Evolutionary conservation across 2,797 vertebrate genomes (phyloP).

Genomic region (Petrocephalus schoutedeni): DNA sequence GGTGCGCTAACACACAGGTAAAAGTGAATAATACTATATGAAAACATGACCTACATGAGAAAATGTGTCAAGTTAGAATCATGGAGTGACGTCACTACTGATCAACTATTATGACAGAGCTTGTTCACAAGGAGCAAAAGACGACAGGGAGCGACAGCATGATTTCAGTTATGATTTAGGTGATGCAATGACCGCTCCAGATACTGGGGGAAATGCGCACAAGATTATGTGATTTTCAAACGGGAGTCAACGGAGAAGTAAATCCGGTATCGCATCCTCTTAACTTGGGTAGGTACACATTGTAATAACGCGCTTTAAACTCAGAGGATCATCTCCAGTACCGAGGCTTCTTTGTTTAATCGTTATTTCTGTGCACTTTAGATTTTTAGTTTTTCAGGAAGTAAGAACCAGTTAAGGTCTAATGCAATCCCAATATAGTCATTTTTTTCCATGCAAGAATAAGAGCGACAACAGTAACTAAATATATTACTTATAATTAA

Average conservation of each 20-base stretch:
- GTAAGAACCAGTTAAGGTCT: background rate
- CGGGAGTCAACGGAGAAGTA: background rate
- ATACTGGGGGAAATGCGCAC: background rate
- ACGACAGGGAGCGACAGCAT: no score
- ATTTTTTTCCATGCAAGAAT: background rate
- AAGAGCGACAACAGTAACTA: background rate
- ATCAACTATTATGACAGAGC: background rate
- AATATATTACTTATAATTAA: background rate
- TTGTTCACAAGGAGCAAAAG: background rate
- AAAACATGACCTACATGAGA: background rate
- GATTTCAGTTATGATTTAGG: background rate
- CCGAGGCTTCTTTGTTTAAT: background rate
- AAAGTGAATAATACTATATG: background rate
- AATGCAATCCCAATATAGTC: background rate
- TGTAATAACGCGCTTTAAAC: background rate
- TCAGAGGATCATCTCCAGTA: background rate
- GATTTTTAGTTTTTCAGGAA: background rate
- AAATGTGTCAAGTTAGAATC: background rate
- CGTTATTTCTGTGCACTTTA: background rate
- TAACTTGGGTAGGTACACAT: background rate
- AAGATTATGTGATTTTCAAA: background rate
- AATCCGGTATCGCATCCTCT: background rate
- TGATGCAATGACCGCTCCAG: background rate
- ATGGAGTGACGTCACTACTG: background rate
- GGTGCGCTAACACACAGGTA: background rate